Base-by-base conservation (phyloP, 1,140 invertebrate species). In the Papilio dardanus region DNA sequence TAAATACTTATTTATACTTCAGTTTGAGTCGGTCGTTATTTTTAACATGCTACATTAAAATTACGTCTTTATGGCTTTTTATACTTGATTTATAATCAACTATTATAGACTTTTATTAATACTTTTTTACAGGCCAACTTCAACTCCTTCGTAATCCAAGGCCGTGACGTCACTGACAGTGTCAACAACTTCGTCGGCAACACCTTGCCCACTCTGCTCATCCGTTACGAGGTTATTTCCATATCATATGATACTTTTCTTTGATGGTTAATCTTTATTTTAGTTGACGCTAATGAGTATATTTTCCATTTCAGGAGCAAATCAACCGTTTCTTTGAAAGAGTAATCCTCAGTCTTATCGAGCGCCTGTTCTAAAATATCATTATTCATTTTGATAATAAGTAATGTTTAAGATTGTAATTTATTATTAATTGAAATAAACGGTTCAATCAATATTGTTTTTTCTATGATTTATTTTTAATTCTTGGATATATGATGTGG, bases 61-160 rank as follows among this genome's bases (percentile, higher is more conserved):
- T 65, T 28, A 28, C n/a, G n/a, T 19, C 21, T 28, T 62, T 28
- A 28, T 30, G 21, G 28, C 3, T 62, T 62, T 62, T 30, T 62
- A 14, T 28, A n/a, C n/a, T n/a, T n/a, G n/a, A n/a, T n/a, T n/a
- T n/a, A n/a, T n/a, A n/a, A n/a, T n/a, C n/a, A n/a, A n/a, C n/a
- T n/a, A n/a, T n/a, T n/a, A n/a, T n/a, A n/a, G n/a, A n/a, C n/a
- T n/a, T n/a, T n/a, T n/a, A n/a, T n/a, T n/a, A n/a, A n/a, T n/a
- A n/a, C n/a, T n/a, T n/a, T n/a, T n/a, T n/a, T n/a, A 21, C 75
- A 81, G 79, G 58, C 79, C 19, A 14, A 75, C 19, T 58, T 81
- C n/a, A 68, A 37, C 5, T 14, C 54, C 42, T 19, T 74, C 30
- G 19, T 30, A 8, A 30, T 81, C 46, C 37, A 58, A 6, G 75